Evolutionary conservation across 2,888 invertebrate species (phyloP), one percentile per base, ranked within the genome.

Genomic region (Drosophila yooni): DNA sequence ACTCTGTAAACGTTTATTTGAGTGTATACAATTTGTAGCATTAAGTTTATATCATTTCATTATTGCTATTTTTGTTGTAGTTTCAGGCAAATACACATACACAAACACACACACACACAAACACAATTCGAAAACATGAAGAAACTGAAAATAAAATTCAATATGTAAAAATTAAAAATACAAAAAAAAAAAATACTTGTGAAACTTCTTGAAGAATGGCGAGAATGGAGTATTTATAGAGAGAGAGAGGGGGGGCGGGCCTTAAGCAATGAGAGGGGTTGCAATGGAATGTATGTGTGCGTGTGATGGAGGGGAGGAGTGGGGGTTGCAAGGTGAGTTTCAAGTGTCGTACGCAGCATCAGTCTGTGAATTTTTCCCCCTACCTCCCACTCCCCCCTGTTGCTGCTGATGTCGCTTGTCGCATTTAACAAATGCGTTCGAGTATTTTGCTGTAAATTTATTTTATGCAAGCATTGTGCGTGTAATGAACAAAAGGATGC

Each of bases 401-500:
- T 25, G n/a, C 15, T 27, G 50, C 21, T 18, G 29, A 8, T 21
- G 33, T n/a, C 38, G 40, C 13, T 66, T 70, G 67, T 71, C 70
- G 69, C 76, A 73, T 72, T 83, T 70, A 72, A 72, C 79, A 81
- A 83, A 75, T 82, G 82, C 70, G 56, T 79, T 76, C 53, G 58
- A 69, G 71, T 76, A 75, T 87, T 74, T 70, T 82, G 78, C 78
- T 73, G 83, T 64, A 72, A 80, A 88, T 90, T 86, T 86, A 86
- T 88, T 90, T 85, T 72, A 79, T 80, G 71, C 73, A 60, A 70
- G 69, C 72, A 66, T 72, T 80, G 69, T 70, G 68, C 69, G 73
- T 89, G 83, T 88, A 85, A 89, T 88, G 88, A 85, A 85, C 88
- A 85, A 85, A 85, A 82, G 89, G 86, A 68, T 66, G 65, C 64